phyloP scores from a whole-genome alignment of 2,888 invertebrate genomes.

The Brachycybe producta region DNA sequence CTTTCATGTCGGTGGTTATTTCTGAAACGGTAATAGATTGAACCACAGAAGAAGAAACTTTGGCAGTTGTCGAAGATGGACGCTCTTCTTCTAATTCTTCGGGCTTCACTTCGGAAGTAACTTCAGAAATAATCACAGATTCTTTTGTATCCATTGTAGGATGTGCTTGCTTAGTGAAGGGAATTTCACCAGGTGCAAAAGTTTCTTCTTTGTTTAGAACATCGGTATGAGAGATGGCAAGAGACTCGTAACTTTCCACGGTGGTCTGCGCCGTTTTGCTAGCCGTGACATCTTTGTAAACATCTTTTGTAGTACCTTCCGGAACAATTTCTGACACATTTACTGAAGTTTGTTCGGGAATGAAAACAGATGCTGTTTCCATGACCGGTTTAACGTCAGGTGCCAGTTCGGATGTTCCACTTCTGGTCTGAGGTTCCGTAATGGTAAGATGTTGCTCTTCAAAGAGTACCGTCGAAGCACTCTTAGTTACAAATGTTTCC shows the following conservation, averaged over 20 bases:
- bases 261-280: background rate
- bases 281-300: conserved; percentile 9
- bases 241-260: conserved; percentile 1
- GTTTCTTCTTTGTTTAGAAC: conserved; percentile 11
- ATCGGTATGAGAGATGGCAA: background rate
- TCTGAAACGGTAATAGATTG: conserved; percentile 10
- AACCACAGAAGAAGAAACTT: background rate
- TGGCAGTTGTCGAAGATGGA: background rate
- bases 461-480: conserved; percentile 16
- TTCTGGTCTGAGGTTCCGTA: conserved; percentile 19
- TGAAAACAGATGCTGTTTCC: conserved; percentile 29
- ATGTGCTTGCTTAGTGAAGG: conserved; percentile 15
- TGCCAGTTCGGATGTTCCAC: conserved; percentile 20
- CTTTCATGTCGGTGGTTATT: conserved; percentile 1
- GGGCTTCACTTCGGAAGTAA: conserved; percentile 8
- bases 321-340: conserved; percentile 46
- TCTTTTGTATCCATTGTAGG: conserved; percentile 14
- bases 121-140: conserved; percentile 13
- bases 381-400: conserved; percentile 29
- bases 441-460: conserved; percentile 21
- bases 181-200: conserved; percentile 16
- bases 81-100: conserved; percentile 5
- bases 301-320: conserved; percentile 33
- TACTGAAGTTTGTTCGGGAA: conserved; percentile 40
- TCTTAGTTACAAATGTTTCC: conserved; percentile 15